Conservation (phyloP, 1,140 invertebrate genomes). For the Chlorops oryzae region DNA sequence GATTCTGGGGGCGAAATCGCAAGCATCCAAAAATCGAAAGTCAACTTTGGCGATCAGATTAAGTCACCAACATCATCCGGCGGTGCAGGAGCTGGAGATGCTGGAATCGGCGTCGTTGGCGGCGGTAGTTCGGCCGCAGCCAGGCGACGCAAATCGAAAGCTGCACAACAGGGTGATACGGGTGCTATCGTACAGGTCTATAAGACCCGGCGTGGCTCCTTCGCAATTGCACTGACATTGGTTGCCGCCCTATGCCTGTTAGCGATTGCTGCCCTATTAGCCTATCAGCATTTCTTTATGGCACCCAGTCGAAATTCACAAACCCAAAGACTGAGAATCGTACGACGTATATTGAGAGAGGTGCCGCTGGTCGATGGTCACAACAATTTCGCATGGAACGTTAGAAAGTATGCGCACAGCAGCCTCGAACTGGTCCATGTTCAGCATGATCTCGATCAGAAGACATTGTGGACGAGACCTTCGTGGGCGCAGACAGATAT, state of each 20-base stretch:
- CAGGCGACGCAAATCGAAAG: constrained; percentile 22
- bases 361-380: constrained; percentile 65
- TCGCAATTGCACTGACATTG: constrained; percentile 34
- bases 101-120: constrained; percentile 18
- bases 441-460: constrained; percentile 61
- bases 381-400: constrained; percentile 83
- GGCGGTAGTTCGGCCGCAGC: constrained; percentile 18
- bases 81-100: neutral
- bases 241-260: constrained; percentile 38
- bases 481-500: constrained; percentile 87
- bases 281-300: constrained; percentile 46
- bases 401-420: constrained; percentile 75
- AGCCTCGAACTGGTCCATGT: constrained; percentile 74
- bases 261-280: constrained; percentile 35
- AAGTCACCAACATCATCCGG: constrained; percentile 12
- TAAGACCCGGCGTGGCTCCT: constrained; percentile 34
- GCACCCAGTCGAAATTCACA: constrained; percentile 52
- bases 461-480: constrained; percentile 72
- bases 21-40: constrained; percentile 42
- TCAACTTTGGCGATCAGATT: constrained; percentile 31
- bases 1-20: constrained; percentile 34
- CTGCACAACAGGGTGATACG: constrained; percentile 24
- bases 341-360: constrained; percentile 55
- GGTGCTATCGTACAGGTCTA: constrained; percentile 16
- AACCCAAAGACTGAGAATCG: constrained; percentile 54